Base-by-base conservation (phyloP, 2,888 invertebrate species). In the Diarsia rubi region DNA sequence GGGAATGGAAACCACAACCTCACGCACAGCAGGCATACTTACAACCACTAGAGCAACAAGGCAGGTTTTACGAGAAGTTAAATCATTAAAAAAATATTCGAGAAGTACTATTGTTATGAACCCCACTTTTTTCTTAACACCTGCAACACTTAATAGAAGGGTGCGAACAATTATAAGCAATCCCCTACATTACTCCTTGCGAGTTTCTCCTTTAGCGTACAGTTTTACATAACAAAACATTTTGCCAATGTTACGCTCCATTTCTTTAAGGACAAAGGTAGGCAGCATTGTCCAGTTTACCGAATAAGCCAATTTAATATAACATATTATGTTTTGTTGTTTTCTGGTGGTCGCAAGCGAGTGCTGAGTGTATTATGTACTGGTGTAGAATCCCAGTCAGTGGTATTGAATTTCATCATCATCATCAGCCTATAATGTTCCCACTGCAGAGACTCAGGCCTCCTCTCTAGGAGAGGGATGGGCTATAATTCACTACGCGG, bases 151-250 rank as follows among this genome's bases (percentile, higher is more conserved):
- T 19, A n/a, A 57, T 47, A 37, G 27, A 31, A 47, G 45, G 57
- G 63, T 57, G 63, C 16, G 27, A 77, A 77, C 77, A 76, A 52
- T 62, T 60, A 52, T 37, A 60, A 31, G 59, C 49, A 9, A 14
- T n/a, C n/a, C n/a, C 77, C 52, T 60, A 1, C 9, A 19, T 59
- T 59, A 1, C 16, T 57, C 8, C 6, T 57, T 27, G 57, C 57
- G 16, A 14, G 24, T 27, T 27, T 24, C n/a, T 52, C n/a, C 11
- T 12, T n/a, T 4, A 11, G 49, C 21, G 3, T 49, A 47, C 49
- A 52, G 52, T 11, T n/a, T 27, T 1, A 27, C 16, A 27, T 8
- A 27, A 8, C 24, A 54, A 24, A 54, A 54, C 24, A 57, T 27
- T 27, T 16, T 8, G 24, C 6, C 2, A 54, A 14, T 24, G 1